These are phyloP conservation scores for Lottia gigantea DNA, from an alignment of 2,888 invertebrate genomes.

Conservation along the genomic window DNA sequence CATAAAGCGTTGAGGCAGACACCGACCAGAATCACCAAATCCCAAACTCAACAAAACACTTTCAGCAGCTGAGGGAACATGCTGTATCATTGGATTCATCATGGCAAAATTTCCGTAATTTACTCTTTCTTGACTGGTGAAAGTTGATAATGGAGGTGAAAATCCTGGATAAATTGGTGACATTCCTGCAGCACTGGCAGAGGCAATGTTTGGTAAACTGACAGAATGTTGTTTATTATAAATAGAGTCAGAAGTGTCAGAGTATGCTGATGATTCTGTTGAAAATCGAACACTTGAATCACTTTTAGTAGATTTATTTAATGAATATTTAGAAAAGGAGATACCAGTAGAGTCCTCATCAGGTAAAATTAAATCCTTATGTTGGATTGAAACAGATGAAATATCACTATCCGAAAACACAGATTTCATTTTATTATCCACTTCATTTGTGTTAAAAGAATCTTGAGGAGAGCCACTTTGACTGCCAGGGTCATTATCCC, in stretches of 20 bases:
- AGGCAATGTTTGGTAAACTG: not conserved
- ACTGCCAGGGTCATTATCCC: conserved; percentile 23
- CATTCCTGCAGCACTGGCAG: not conserved
- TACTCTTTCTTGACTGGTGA: not conserved
- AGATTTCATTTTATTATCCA: not conserved
- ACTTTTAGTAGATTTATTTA: not conserved
- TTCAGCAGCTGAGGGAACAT: conserved; percentile 36
- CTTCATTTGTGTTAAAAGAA: not conserved
- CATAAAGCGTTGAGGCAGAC: conserved; percentile 60
- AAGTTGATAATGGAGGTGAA: conserved; percentile 5
- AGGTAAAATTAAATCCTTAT: conserved; percentile 46
- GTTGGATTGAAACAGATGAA: conserved; percentile 18
- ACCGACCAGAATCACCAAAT: conserved; percentile 48
- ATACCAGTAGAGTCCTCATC: conserved; percentile 52
- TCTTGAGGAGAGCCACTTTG: not conserved
- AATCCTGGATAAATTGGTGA: not conserved
- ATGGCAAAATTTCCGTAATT: conserved; percentile 13
- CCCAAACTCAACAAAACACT: conserved; percentile 54
- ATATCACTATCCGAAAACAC: not conserved
- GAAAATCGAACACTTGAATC: not conserved
- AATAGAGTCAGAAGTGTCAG: not conserved
- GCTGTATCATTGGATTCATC: conserved; percentile 19
- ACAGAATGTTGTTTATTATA: not conserved
- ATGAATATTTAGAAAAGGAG: conserved; percentile 39
- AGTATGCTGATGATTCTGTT: not conserved